Evolutionary conservation across 1,140 invertebrate genomes (phyloP).

Genomic region (Vanessa tameamea): DNA sequence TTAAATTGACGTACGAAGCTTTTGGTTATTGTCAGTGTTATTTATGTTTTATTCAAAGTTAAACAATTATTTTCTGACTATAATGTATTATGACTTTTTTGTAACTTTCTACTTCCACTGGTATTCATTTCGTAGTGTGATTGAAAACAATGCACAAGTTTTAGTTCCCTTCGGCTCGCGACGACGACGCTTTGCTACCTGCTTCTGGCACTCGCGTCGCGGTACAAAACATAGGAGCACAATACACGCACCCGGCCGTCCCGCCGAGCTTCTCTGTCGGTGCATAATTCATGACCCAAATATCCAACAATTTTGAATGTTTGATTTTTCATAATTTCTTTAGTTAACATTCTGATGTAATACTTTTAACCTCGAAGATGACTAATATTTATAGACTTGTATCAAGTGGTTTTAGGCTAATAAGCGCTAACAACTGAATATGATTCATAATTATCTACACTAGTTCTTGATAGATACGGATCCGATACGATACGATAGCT

Average conservation of each 20-base stretch:
- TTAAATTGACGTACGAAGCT: not conserved
- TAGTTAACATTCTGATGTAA: not conserved
- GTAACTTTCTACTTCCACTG: no score
- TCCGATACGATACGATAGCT: no score
- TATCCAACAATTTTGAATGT: not conserved
- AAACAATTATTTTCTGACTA: no score
- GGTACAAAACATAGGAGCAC: not conserved
- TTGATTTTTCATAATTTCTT: not conserved
- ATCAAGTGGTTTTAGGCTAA: constrained; percentile 9
- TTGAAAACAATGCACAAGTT: not conserved
- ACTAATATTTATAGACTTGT: not conserved
- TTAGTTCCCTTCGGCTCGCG: not conserved
- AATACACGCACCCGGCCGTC: not conserved
- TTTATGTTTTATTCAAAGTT: no score
- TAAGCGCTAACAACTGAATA: not conserved
- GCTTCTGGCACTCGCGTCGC: not conserved
- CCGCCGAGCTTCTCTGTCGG: not conserved
- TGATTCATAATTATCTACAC: constrained; percentile 1
- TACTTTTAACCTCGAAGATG: not conserved
- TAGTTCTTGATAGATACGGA: not conserved
- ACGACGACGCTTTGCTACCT: not conserved
- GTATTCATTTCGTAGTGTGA: no score
- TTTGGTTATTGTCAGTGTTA: not conserved
- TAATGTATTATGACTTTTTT: no score
- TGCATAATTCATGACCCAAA: constrained; percentile 12